These are phyloP conservation scores for Palythoa caribaeorum DNA, from an alignment of 92 coral and sea anemone species.

Conservation along the genomic window DNA sequence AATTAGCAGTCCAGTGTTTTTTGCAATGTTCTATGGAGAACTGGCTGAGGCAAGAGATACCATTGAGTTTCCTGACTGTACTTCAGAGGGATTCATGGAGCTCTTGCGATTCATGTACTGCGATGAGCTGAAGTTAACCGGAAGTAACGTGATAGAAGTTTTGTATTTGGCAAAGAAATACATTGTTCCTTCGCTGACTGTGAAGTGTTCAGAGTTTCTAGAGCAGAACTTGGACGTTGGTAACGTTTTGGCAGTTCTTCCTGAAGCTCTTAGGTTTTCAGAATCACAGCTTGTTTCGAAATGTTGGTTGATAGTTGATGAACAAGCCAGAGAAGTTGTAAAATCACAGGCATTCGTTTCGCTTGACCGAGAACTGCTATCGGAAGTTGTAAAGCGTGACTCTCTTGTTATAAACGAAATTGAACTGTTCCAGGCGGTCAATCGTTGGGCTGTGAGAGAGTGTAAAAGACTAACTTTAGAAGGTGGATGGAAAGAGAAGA, in stretches of 20 bases:
- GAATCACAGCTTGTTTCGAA: slow-evolving; percentile 58
- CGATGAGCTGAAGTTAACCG: slow-evolving; percentile 65
- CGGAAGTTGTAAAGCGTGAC: slow-evolving; percentile 63
- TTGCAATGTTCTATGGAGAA: slow-evolving; percentile 65
- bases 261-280: slow-evolving; percentile 57
- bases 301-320: slow-evolving; percentile 73
- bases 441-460: slow-evolving; percentile 69
- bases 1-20: slow-evolving; percentile 58
- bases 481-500: slow-evolving; percentile 43
- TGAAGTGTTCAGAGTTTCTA: slow-evolving; percentile 65
- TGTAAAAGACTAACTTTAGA: slow-evolving; percentile 39
- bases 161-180: slow-evolving; percentile 74
- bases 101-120: slow-evolving; percentile 72
- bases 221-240: slow-evolving; percentile 63
- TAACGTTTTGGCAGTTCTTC: slow-evolving; percentile 64
- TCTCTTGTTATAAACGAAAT: slow-evolving; percentile 65
- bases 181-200: slow-evolving; percentile 64
- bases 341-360: slow-evolving; percentile 52
- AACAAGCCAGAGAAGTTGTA: slow-evolving; percentile 54
- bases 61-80: slow-evolving; percentile 74
- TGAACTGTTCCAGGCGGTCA: slow-evolving; percentile 66
- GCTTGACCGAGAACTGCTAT: slow-evolving; percentile 56
- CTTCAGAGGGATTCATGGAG: slow-evolving; percentile 69
- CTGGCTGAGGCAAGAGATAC: slow-evolving; percentile 67
- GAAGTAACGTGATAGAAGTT: slow-evolving; percentile 61